Conservation (phyloP, 2,888 invertebrate genomes). For the Drosophila pegasa region DNA sequence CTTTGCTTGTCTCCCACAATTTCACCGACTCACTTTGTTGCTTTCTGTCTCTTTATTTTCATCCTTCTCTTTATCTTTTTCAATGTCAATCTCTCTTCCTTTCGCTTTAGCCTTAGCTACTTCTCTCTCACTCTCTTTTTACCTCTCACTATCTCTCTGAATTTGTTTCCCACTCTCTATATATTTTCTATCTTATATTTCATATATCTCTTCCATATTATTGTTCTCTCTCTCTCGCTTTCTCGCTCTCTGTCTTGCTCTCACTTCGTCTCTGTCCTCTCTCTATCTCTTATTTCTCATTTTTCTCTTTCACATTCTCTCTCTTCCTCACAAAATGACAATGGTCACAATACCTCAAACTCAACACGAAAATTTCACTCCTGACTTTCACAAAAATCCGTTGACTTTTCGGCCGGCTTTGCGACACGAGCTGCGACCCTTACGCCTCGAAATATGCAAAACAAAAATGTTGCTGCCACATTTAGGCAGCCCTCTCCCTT, state of each 20-base stretch:
- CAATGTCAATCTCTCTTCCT: not conserved
- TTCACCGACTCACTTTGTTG: no score
- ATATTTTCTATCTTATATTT: no score
- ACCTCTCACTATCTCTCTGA: no score
- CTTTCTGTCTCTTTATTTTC: not conserved
- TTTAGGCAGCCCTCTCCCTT: no score
- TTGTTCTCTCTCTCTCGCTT: not conserved
- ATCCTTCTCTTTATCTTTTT: not conserved
- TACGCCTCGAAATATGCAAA: conserved; percentile 48
- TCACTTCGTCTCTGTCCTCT: no score
- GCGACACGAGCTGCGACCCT: conserved; percentile 25
- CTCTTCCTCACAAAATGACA: not conserved
- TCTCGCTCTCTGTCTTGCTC: not conserved
- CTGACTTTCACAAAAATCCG: conserved; percentile 30
- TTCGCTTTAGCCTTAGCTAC: not conserved
- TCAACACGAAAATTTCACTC: not conserved
- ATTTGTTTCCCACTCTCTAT: no score
- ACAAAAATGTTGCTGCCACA: conserved; percentile 23
- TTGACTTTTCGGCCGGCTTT: conserved; percentile 29
- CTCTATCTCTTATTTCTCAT: not conserved
- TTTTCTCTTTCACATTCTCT: not conserved
- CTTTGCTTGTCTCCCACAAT: not conserved
- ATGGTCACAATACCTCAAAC: not conserved
- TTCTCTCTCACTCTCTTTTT: not conserved
- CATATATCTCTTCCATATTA: no score